phyloP scores from a whole-genome alignment of 2,888 invertebrate genomes.

The Polietes domitor region DNA sequence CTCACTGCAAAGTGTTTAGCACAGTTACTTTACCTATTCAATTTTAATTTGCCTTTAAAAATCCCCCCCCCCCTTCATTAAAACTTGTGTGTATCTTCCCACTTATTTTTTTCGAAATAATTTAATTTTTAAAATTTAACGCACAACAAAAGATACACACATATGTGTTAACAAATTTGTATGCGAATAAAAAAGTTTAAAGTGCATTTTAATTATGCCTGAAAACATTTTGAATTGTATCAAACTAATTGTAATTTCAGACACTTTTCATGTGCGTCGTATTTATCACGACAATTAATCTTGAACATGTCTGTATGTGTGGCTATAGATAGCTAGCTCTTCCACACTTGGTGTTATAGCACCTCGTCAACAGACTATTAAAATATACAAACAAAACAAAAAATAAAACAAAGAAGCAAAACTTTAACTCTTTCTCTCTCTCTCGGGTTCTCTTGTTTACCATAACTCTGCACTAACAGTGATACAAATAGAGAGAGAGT shows the following conservation, averaged over 20 bases:
- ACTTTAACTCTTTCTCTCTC: conserved; percentile 38
- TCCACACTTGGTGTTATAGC: conserved; percentile 48
- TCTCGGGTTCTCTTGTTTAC: background rate
- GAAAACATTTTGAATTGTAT: conserved; percentile 42
- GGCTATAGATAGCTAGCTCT: background rate
- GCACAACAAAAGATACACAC: background rate
- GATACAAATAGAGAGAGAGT: background rate
- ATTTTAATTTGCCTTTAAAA: too few relatives aligned
- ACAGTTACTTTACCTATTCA: too few relatives aligned
- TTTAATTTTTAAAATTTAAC: background rate
- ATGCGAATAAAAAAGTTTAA: background rate
- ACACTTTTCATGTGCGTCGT: conserved; percentile 45
- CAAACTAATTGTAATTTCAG: conserved; percentile 56
- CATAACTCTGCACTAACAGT: background rate
- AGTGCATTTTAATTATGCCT: conserved; percentile 34
- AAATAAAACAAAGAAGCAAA: conserved; percentile 21
- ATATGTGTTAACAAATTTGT: background rate
- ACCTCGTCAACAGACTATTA: conserved; percentile 67
- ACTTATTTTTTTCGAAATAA: background rate
- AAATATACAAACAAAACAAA: conserved; percentile 34
- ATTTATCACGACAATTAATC: conserved; percentile 57
- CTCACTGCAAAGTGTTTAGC: too few relatives aligned
- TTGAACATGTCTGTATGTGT: conserved; percentile 47
- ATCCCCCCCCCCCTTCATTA: too few relatives aligned
- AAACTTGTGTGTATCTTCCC: too few relatives aligned